Base-by-base conservation (phyloP, 2,797 vertebrate genomes). In the Manis javanica region DNA sequence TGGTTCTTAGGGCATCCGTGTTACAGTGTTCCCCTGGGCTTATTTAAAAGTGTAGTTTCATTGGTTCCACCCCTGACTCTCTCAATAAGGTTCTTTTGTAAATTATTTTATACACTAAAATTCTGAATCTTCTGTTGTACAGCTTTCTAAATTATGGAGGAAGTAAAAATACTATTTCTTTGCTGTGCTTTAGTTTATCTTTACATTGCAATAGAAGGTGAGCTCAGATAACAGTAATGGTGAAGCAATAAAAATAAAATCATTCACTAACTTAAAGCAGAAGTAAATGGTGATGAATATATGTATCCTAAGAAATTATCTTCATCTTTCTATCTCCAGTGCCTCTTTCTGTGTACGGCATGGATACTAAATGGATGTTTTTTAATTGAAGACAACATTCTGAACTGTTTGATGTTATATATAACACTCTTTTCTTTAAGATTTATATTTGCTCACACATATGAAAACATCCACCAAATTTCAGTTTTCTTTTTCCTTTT, bases 401-500 rank as follows among this genome's bases (percentile, higher is more conserved):
- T 59, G 26, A 77, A 61, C 86, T 57, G 26, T 68, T 74, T 19
- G 7, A 19, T 57, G 29, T 46, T 12, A 90, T 83, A 34, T 83
- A 14, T 46, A 91, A 21, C 9, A 29, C 4, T 29, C 0, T 84
- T 96, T 94, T 84, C 42, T 78, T 82, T 84, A 75, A 63, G 15
- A 14, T 77, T 21, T 3, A 1, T 23, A 69, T 90, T 95, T 87
- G 37, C 5, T 81, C 11, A 75, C 55, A 61, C 5, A 46, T 57
- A 4, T 88, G 19, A 83, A 90, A 91, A 84, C 18, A 83, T 13
- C 37, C 31, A 82, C 19, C 21, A 26, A 46, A 53, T 78, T 82
- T 77, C 18, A 91, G n/a, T n/a, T 93, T 13, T 88, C 7, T 66
- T 68, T 91, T 81, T 87, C 34, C 84, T 79, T 23, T 90, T 57